Conservation (phyloP, 2,888 invertebrate species). For the Anorthoa munda region DNA sequence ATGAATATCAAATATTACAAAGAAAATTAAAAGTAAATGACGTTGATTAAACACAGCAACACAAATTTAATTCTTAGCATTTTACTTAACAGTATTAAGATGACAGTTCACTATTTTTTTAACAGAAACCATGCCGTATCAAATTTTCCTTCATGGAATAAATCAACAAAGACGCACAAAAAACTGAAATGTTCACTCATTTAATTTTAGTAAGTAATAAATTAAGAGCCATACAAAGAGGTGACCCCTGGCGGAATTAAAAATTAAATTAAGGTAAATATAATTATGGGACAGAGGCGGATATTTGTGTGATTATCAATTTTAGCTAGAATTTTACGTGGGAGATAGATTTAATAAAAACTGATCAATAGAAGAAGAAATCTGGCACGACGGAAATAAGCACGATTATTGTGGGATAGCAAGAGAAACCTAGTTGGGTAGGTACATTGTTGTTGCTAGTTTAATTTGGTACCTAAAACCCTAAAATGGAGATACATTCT, state of each 20-base stretch:
- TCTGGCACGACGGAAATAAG: no score
- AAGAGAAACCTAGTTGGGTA: no score
- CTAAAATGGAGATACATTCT: no score
- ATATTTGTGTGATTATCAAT: not conserved
- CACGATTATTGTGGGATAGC: no score
- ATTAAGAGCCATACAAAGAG: constrained; percentile 10
- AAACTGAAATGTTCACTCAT: constrained; percentile 30
- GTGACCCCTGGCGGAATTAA: no score
- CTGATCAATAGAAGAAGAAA: no score
- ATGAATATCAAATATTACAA: not conserved
- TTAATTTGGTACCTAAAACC: no score
- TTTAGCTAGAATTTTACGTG: not conserved
- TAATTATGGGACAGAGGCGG: not conserved
- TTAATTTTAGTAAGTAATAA: constrained; percentile 26
- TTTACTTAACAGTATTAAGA: not conserved
- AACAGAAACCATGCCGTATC: not conserved
- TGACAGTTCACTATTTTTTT: constrained; percentile 3
- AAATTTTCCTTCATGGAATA: constrained; percentile 5
- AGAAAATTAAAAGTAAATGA: not conserved
- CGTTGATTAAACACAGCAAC: not conserved
- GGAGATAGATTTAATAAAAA: not conserved
- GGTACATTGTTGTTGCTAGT: no score
- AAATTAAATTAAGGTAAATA: no score
- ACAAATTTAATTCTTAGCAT: not conserved
- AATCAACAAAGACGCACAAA: constrained; percentile 14